Base-by-base conservation (phyloP, 2,888 invertebrate genomes). In the Xestia sexstrigata region DNA sequence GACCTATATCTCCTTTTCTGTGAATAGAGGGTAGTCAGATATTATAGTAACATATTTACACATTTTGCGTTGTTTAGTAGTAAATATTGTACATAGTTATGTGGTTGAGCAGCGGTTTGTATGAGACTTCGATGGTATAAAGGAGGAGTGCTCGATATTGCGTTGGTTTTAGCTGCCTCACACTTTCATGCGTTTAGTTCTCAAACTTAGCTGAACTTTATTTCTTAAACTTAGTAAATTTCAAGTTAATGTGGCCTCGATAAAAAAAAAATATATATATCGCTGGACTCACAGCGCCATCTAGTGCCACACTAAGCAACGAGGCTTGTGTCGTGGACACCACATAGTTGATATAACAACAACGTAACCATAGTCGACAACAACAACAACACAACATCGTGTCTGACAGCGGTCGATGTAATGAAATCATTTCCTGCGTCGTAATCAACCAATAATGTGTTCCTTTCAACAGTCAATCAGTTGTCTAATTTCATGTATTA, bases 61-160 rank as follows among this genome's bases (percentile, higher is more conserved):
- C 26, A 71, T 76, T 76, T 74, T 74, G 70, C 49, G 52, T 76
- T 81, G 23, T 69, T 62, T 66, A 2, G 8, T 52, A 60, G 78
- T 83, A 35, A 77, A 63, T 26, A 74, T 74, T 82, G 74, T 80
- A 78, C 67, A 82, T 78, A 77, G 76, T 69, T 79, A 69, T 60
- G 26, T 26, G 81, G 85, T 85, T 86, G 84, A 70, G 88, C 89
- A 89, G 85, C 87, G 92, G 88, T 87, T 81, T 87, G 87, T 79
- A 70, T 71, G 77, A 86, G 86, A 89, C 87, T 89, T 91, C 82
- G 91, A 92, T 93, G 92, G 93, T 93, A 94, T 92, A 93, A 93
- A 91, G 90, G 91, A 93, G 92, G 91, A 90, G 91, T 82, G 88
- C 84, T 88, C 85, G 83, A 63, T 75, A 78, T 79, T 74, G 73